Percentiles rank a stretch among this genome's conserved stretches.
phyloP scores from a whole-genome alignment of 2,797 vertebrate genomes.

The Acanthiza pusilla region DNA sequence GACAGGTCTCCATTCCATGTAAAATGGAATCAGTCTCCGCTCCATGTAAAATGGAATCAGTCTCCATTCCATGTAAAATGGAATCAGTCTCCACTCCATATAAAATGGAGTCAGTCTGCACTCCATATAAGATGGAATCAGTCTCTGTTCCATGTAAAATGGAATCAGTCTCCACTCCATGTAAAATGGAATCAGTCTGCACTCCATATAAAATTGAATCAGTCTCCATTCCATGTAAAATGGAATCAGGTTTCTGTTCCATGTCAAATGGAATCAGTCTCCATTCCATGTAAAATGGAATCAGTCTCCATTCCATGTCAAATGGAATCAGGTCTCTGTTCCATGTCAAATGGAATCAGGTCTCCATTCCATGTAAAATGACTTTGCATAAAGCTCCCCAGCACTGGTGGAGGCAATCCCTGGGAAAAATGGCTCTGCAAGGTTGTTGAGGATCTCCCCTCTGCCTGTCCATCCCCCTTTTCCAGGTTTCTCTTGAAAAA shows the following conservation, averaged over 20 bases:
- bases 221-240: not conserved
- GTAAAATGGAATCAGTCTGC: not conserved
- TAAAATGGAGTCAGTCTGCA: not conserved
- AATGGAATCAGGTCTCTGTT: not conserved
- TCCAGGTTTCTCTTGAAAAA: not conserved
- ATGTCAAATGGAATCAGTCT: not conserved
- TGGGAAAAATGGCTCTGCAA: not conserved
- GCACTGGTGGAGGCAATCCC: not conserved
- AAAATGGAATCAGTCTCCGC: not conserved
- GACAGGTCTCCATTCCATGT: fast-evolving
- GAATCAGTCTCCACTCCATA: too few species aligned
- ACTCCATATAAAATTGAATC: not conserved
- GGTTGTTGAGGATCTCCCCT: not conserved
- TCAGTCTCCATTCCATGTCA: not conserved
- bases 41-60: not conserved
- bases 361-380: not conserved
- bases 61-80: not conserved
- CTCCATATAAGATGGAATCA: not conserved
- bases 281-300: not conserved
- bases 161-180: too few species aligned
- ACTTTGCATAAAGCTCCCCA: not conserved
- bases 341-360: not conserved
- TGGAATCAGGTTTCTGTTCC: too few species aligned
- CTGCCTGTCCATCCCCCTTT: not conserved
- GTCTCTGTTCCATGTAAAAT: not conserved